Evolutionary conservation across 2,113 vertebrate genomes (phyloP).

Genomic region (Plotosus lineatus): DNA sequence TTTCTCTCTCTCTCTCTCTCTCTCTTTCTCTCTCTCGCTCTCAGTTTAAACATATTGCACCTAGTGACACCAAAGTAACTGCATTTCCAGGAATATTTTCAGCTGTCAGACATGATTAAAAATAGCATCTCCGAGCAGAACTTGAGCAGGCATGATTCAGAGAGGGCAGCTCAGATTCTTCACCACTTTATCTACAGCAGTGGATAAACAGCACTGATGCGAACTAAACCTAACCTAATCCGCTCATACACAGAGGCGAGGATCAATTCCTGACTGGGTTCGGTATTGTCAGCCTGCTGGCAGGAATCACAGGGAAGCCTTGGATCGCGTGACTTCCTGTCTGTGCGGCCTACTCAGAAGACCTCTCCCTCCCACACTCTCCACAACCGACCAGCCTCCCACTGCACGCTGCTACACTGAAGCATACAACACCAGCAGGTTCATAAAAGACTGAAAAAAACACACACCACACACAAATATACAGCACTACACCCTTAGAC

Average conservation of each 20-base stretch:
- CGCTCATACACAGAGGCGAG: conserved; percentile 37
- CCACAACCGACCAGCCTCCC: conserved; percentile 14
- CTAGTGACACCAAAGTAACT: conserved; percentile 32
- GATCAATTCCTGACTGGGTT: conserved; percentile 40
- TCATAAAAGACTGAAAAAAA: conserved; percentile 20
- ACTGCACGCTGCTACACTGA: neutral
- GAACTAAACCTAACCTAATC: conserved; percentile 43
- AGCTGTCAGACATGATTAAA: neutral
- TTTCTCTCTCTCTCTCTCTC: neutral
- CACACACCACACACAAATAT: neutral
- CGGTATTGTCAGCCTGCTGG: conserved; percentile 32
- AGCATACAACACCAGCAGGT: neutral
- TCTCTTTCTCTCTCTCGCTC: neutral
- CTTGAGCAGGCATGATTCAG: conserved; percentile 7
- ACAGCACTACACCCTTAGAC: neutral
- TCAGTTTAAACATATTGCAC: neutral
- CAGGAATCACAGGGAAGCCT: conserved; percentile 44
- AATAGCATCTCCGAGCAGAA: conserved; percentile 19
- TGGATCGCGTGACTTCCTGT: conserved; percentile 41
- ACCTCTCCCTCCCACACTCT: conserved; percentile 31
- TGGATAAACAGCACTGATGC: conserved; percentile 6
- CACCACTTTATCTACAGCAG: neutral
- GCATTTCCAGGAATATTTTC: conserved; percentile 20
- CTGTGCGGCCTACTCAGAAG: conserved; percentile 39
- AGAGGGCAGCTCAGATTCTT: conserved; percentile 10